Conservation (phyloP, 1,140 invertebrate species). For the Aphis gossypii region DNA sequence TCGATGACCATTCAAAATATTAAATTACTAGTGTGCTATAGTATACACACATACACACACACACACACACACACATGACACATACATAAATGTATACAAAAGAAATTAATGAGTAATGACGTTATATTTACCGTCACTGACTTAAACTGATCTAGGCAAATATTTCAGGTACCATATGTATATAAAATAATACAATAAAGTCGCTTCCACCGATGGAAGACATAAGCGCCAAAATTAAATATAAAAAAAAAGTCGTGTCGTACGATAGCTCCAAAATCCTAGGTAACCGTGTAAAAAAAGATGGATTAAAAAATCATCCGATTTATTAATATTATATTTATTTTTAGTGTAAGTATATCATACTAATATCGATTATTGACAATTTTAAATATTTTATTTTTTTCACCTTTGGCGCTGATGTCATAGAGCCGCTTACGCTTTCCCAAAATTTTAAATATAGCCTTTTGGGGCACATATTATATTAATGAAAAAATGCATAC, state of each 20-base stretch:
- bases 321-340: too few species aligned
- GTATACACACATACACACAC: background rate
- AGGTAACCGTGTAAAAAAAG: too few species aligned
- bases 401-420: too few species aligned
- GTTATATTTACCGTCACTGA: background rate
- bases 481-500: background rate
- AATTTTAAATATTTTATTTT: too few species aligned
- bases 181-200: background rate
- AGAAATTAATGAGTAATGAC: background rate
- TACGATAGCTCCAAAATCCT: too few species aligned
- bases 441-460: background rate
- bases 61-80: background rate
- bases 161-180: background rate
- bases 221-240: too few species aligned
- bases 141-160: background rate
- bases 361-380: too few species aligned
- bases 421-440: background rate
- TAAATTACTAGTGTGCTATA: background rate
- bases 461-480: background rate
- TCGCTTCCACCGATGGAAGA: too few species aligned
- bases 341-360: too few species aligned
- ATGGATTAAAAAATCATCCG: too few species aligned
- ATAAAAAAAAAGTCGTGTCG: too few species aligned
- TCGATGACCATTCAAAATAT: background rate
- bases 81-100: background rate